Conservation (phyloP, 2,113 vertebrate genomes). For the Alces alces region DNA sequence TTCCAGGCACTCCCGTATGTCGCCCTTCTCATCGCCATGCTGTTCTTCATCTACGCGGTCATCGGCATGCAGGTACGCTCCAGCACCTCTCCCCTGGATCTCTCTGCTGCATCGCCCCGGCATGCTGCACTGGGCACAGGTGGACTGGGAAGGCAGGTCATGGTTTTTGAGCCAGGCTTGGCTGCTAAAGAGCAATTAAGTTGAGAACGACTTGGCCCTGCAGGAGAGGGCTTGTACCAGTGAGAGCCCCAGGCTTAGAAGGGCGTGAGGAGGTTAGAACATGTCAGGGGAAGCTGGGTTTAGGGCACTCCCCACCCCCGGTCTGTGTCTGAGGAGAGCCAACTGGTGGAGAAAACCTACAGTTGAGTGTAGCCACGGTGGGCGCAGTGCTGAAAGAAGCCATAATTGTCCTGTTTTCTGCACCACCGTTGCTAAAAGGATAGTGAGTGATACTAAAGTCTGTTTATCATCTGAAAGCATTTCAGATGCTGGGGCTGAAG, state of each 20-base stretch:
- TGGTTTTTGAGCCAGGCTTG: not conserved
- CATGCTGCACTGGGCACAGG: not conserved
- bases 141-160: not conserved
- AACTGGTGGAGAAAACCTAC: not conserved
- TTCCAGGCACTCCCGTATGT: conserved; percentile 95
- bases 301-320: rapidly evolving
- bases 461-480: not conserved
- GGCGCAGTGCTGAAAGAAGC: not conserved
- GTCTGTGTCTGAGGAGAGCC: not conserved
- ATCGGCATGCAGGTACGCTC: conserved; percentile 97
- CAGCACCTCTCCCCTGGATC: not conserved
- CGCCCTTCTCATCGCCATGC: conserved; percentile 97
- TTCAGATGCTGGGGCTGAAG: not conserved
- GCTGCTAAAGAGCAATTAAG: not conserved
- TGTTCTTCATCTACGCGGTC: conserved; percentile 99
- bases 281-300: not conserved
- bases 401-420: not conserved
- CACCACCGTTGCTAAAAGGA: not conserved
- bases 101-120: not conserved
- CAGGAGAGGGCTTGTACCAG: not conserved
- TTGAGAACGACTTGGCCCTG: not conserved
- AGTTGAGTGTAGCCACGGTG: not conserved
- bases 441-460: not conserved
- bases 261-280: not conserved
- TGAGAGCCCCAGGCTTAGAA: not conserved